Conservation (phyloP, 2,797 vertebrate genomes). For the Enteromius treurensis region DNA sequence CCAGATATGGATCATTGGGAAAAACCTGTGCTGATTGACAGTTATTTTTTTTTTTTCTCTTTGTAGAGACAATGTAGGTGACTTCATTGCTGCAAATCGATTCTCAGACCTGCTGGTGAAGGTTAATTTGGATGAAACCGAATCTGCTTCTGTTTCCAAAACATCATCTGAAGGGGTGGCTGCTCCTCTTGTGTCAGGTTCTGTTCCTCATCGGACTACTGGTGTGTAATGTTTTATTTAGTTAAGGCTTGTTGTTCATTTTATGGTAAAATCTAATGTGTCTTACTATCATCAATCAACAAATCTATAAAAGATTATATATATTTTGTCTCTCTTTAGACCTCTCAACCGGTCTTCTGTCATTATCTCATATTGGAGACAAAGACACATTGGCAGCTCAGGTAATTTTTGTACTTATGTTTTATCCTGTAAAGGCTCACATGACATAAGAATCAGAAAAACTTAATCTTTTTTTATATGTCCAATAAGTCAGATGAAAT, state of each 20-base stretch:
- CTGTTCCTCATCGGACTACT: conserved; percentile 33
- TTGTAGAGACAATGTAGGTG: conserved; percentile 74
- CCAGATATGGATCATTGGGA: neutral
- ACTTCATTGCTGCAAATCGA: conserved; percentile 75
- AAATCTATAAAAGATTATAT: too few relatives aligned
- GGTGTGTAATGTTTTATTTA: conserved; percentile 38
- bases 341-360: conserved; percentile 75
- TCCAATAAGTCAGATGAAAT: neutral
- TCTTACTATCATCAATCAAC: neutral
- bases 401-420: conserved; percentile 62
- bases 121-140: conserved; percentile 74
- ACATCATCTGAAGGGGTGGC: conserved; percentile 19
- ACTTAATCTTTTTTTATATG: neutral
- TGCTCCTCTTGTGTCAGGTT: neutral
- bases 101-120: conserved; percentile 73
- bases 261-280: neutral
- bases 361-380: conserved; percentile 73
- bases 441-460: neutral
- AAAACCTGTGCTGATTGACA: neutral
- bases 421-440: neutral
- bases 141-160: conserved; percentile 54
- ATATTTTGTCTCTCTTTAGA: conserved; percentile 71
- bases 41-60: neutral
- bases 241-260: neutral
- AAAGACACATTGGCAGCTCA: conserved; percentile 73